Base-by-base conservation (phyloP, 2,888 invertebrate genomes). In the Deilephila porcellus region DNA sequence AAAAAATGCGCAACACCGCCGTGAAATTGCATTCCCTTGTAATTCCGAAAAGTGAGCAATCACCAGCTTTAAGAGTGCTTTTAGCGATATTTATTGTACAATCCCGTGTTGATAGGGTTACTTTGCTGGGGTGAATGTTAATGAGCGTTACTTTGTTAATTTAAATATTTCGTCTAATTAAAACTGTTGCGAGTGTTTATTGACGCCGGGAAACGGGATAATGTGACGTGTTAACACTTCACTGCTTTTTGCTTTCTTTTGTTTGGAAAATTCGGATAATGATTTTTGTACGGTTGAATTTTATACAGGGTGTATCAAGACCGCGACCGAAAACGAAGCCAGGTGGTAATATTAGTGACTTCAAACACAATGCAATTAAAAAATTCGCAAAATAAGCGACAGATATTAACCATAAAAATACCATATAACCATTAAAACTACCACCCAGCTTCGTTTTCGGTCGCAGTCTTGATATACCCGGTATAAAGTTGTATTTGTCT, bases 101-200 rank as follows among this genome's bases (percentile, higher is more conserved):
- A 84, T 87, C 87, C 81, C 81, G 82, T 84, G 87, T 87, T 88
- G 86, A 85, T 87, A 84, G 87, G 86, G 85, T 83, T 83, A 80
- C 82, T 76, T 77, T 84, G 83, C 79, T 76, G 83, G 82, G 84
- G 84, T 82, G 85, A 85, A 84, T 83, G 86, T 86, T 86, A 87
- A 88, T 85, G 81, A 83, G 79, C 81, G 85, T 88, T 89, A 89
- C 88, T 85, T 85, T 86, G 87, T 89, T 90, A 86, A 88, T 90
- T 89, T 88, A 86, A 91, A 90, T 90, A 89, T 91, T 89, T 86
- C 81, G 83, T 86, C 90, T 90, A 90, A 91, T 92, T 90, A 90
- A 90, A 86, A 81, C 83, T 83, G 84, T 85, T 85, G 74, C 77
- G 79, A 80, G 79, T 83, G 79, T 88, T 85, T 82, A 88, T 86